Base-by-base conservation (phyloP, 2,113 vertebrate species). In the Odontophorus gujanensis region DNA sequence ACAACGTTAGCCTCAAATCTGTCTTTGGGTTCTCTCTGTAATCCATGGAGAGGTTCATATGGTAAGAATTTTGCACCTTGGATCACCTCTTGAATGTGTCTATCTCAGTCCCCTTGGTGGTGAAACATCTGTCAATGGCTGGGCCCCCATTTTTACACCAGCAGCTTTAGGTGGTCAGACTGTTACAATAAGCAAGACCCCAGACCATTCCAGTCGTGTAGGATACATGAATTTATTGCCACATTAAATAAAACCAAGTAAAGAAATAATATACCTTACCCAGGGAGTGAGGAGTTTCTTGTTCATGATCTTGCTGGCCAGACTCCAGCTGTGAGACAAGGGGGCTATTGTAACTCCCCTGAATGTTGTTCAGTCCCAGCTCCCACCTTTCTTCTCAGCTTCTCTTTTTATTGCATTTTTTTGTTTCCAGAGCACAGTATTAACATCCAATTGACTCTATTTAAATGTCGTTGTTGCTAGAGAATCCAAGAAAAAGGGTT, bases 261-360 rank as follows among this genome's bases (percentile, higher is more conserved):
- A 81, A 81, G 92, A 85, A 91, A 85, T 88, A 67, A 71, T 72
- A 55, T 67, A 65, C 80, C 51, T 66, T 71, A 72, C 92, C 61
- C 9, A 30, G 36, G 80, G 92, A 91, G 77, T 32, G 92, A 61
- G 85, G 63, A 91, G 80, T 67, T 76, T 12, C 85, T 91, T 81
- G 85, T 66, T 91, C 65, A 2, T 38, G 69, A 88, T 75, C 89
- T 77, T 0, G 6, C 45, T 94, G 92, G 92, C 89, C 75, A 34
- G 63, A 32, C 40, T 85, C 92, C 92, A 94, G 47, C 75, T 76
- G 75, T 40, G 22, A 67, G 69, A 94, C 75, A 94, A 94, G 69
- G 63, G 57, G 51, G 26, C 75, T 55, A 72, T 85, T 94, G 89
- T 94, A 72, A 36, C 45, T 2, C 13, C 6, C 65, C 76, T 57